A percentile compares a stretch with the other conserved stretches of the same genome.
Conservation (phyloP, 2,113 vertebrate genomes). For the Nerophis ophidion region DNA sequence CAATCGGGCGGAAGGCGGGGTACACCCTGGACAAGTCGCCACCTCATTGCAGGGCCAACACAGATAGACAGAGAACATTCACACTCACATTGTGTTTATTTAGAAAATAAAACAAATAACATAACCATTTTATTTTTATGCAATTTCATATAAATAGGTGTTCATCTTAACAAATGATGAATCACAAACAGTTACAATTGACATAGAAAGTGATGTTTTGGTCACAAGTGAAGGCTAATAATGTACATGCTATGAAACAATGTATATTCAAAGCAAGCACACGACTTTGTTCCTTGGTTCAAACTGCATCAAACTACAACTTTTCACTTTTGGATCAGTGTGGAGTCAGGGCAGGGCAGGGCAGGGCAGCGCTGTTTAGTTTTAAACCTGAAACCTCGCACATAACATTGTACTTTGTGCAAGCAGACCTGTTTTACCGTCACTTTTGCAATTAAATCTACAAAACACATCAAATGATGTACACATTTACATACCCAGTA, state of each 20-base stretch:
- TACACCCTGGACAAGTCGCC: no score
- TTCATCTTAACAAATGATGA: constrained; percentile 64
- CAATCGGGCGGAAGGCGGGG: no score
- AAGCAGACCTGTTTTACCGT: constrained; percentile 6
- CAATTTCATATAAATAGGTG: constrained; percentile 68
- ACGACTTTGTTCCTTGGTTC: constrained; percentile 16
- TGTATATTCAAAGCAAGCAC: constrained; percentile 16
- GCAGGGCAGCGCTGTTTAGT: constrained; percentile 32
- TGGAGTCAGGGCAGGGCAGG: constrained; percentile 25
- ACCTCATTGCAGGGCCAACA: no score
- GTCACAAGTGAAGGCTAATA: constrained; percentile 22
- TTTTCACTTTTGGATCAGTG: constrained; percentile 11
- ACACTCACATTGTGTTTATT: constrained; percentile 69
- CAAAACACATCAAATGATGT: constrained; percentile 40
- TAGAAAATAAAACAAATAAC: constrained; percentile 61
- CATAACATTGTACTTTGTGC: constrained; percentile 8
- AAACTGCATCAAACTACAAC: constrained; percentile 10
- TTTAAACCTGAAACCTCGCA: constrained; percentile 18
- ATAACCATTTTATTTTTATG: constrained; percentile 50
- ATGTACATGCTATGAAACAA: constrained; percentile 24
- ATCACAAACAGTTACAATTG: constrained; percentile 48
- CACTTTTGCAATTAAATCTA: constrained; percentile 12
- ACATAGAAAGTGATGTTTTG: constrained; percentile 43
- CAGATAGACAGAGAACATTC: no score
- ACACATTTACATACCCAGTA: constrained; percentile 28